Conservation (phyloP, 1,140 invertebrate species). For the Lamellibrachia luymesi region DNA sequence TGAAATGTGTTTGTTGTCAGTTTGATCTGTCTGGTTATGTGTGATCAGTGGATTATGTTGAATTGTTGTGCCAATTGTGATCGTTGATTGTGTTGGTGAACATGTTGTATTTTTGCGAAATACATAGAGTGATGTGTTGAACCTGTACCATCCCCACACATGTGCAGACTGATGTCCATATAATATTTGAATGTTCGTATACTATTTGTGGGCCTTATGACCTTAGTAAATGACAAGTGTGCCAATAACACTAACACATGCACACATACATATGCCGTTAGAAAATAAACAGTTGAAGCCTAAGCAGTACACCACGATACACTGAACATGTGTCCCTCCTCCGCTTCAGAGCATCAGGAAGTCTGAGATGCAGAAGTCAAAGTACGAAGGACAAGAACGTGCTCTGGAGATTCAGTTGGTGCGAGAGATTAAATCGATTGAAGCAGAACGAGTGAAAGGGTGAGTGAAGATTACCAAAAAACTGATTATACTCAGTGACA, state of each 20-base stretch:
- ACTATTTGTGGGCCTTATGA: no score
- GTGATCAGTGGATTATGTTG: no score
- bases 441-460: background rate
- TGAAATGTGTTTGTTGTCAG: no score
- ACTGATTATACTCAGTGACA: no score
- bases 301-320: background rate
- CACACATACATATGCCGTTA: background rate
- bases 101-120: no score
- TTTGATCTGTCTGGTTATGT: no score
- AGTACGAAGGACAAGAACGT: slow-evolving; percentile 46
- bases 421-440: slow-evolving; percentile 38
- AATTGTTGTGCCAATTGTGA: no score
- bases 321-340: background rate
- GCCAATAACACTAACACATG: background rate
- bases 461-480: background rate
- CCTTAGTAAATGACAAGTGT: background rate
- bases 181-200: no score
- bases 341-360: slow-evolving; percentile 41
- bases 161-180: no score
- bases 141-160: no score
- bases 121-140: no score
- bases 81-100: no score
- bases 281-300: background rate
- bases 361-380: slow-evolving; percentile 44
- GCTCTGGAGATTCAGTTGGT: slow-evolving; percentile 36